Evolutionary conservation across 2,797 vertebrate genomes (phyloP).

Genomic region (Hirundo rustica): DNA sequence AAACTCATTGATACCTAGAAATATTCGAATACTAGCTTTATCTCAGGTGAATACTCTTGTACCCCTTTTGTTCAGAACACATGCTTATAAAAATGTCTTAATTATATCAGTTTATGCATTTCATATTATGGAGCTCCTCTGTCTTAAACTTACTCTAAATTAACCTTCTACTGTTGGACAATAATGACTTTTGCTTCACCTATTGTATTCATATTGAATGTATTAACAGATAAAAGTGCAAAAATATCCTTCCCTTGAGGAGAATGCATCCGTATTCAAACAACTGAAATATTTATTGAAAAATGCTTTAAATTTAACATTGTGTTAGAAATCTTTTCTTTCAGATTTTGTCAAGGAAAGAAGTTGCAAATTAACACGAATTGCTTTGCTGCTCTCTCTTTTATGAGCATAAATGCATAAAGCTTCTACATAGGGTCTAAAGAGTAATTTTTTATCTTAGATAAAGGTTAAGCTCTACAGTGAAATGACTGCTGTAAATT

Average conservation of each 20-base stretch:
- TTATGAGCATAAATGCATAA: neutral
- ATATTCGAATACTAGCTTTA: conserved; percentile 78
- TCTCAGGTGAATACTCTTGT: conserved; percentile 72
- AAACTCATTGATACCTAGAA: conserved; percentile 76
- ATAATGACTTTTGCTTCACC: conserved; percentile 65
- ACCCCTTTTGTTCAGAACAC: neutral
- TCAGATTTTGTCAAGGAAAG: neutral
- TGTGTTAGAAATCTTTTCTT: neutral
- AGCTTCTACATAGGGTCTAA: conserved; percentile 24
- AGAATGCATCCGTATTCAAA: conserved; percentile 64
- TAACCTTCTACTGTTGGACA: conserved; percentile 32
- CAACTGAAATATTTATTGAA: conserved; percentile 8
- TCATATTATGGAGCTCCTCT: neutral
- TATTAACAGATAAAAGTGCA: conserved; percentile 70
- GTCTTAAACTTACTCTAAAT: neutral
- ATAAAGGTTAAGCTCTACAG: conserved; percentile 39
- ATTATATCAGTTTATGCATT: neutral
- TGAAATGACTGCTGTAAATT: conserved; percentile 22
- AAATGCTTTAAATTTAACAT: neutral
- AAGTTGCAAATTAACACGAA: neutral
- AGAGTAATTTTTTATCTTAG: conserved; percentile 19
- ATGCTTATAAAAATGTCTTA: neutral
- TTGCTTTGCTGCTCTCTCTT: neutral
- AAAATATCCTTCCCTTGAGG: conserved; percentile 70
- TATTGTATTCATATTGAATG: conserved; percentile 79